Percentiles rank a stretch among this genome's conserved stretches.
Evolutionary conservation across 2,888 invertebrate species (phyloP).

Genomic region (Zaprionus obscuricornis): DNA sequence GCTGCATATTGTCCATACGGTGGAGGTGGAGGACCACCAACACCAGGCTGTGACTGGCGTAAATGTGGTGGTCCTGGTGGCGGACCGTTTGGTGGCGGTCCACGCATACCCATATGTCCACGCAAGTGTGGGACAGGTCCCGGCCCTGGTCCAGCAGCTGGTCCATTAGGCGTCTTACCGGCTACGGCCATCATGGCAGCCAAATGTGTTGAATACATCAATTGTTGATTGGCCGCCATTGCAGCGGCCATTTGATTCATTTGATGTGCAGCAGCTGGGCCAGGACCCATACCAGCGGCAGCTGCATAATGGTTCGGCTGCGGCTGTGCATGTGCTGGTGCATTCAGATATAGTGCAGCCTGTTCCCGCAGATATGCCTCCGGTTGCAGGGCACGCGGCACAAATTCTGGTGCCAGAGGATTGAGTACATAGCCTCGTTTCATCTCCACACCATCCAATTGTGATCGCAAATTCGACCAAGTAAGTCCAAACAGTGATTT

Average conservation of each 20-base stretch:
- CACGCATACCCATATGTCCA: conserved; percentile 73
- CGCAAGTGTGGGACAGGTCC: conserved; percentile 54
- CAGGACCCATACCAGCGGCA: conserved; percentile 65
- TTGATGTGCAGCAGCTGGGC: conserved; percentile 61
- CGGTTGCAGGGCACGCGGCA: conserved; percentile 86
- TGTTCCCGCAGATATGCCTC: conserved; percentile 84
- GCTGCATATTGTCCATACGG: conserved; percentile 81
- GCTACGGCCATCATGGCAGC: conserved; percentile 77
- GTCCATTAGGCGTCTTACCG: conserved; percentile 59
- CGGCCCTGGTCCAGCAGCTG: conserved; percentile 55
- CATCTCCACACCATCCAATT: conserved; percentile 89
- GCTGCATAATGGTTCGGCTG: conserved; percentile 57
- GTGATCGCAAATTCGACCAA: conserved; percentile 87
- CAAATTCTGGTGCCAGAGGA: conserved; percentile 91
- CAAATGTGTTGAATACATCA: conserved; percentile 77
- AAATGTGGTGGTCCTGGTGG: conserved; percentile 78
- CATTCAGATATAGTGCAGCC: conserved; percentile 78
- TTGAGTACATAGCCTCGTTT: conserved; percentile 91
- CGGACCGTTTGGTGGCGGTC: conserved; percentile 63
- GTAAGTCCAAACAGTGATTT: conserved; percentile 89
- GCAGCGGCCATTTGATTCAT: conserved; percentile 78
- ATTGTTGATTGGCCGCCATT: conserved; percentile 71
- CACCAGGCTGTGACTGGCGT: conserved; percentile 59
- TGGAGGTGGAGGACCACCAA: conserved; percentile 59
- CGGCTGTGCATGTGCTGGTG: conserved; percentile 45